Conservation (phyloP, 2,888 invertebrate species). For the Pandemis cinnamomeana region DNA sequence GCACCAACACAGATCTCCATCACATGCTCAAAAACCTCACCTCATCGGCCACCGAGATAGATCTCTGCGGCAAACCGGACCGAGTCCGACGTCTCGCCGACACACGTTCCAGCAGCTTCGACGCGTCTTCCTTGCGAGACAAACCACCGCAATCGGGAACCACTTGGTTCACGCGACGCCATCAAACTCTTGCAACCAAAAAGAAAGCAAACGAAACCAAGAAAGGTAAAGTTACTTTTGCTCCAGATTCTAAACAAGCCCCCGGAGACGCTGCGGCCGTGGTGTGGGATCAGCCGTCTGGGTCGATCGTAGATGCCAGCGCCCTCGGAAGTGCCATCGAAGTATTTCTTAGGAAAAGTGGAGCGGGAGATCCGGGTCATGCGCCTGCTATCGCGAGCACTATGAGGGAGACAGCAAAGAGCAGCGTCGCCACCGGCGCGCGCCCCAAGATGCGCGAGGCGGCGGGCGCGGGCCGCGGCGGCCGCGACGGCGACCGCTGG, state of each 20-base stretch:
- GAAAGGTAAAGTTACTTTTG: slow-evolving; percentile 84
- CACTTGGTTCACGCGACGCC: slow-evolving; percentile 91
- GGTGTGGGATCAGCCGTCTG: slow-evolving; percentile 90
- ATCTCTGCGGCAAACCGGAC: slow-evolving; percentile 87
- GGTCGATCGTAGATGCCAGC: slow-evolving; percentile 91
- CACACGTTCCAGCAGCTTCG: slow-evolving; percentile 93
- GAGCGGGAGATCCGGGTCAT: slow-evolving; percentile 74
- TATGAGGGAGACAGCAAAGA: slow-evolving; percentile 59
- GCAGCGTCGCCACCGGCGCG: slow-evolving; percentile 57
- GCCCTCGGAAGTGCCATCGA: slow-evolving; percentile 93
- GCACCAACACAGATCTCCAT: slow-evolving; percentile 92
- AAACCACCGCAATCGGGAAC: slow-evolving; percentile 80
- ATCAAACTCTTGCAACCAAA: slow-evolving; percentile 89
- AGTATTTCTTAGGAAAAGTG: slow-evolving; percentile 88
- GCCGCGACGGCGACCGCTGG: slow-evolving; percentile 82
- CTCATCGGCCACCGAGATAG: slow-evolving; percentile 92
- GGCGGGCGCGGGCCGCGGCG: slow-evolving; percentile 63
- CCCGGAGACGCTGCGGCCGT: slow-evolving; percentile 86
- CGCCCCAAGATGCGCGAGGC: slow-evolving; percentile 69
- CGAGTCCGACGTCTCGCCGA: slow-evolving; percentile 86
- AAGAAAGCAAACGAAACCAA: slow-evolving; percentile 80
- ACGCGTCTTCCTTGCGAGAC: slow-evolving; percentile 88
- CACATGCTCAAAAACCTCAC: slow-evolving; percentile 91
- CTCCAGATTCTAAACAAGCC: slow-evolving; percentile 85
- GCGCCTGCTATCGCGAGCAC: slow-evolving; percentile 61